phyloP scores from a whole-genome alignment of 2,797 vertebrate species.

The Heteromormyrus szaboi region DNA sequence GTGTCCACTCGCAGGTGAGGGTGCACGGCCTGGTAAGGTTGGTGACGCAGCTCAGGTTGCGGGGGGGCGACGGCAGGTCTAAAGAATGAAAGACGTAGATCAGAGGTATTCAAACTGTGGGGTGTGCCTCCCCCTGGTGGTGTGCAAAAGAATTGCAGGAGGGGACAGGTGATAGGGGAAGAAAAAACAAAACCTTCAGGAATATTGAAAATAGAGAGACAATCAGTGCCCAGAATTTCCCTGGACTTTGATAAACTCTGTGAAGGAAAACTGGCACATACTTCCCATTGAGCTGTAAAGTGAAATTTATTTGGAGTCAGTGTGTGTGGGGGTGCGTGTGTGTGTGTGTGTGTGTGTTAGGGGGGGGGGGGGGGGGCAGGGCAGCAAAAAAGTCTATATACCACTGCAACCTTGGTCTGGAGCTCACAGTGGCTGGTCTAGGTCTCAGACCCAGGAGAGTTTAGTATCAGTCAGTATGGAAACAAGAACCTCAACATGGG shows the following conservation, averaged over 20 bases:
- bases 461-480: no score
- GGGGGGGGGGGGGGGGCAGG: not conserved
- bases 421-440: no score
- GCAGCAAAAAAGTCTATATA: no score
- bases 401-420: no score
- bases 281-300: not conserved
- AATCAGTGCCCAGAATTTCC: not conserved
- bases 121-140: not conserved
- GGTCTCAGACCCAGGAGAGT: no score
- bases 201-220: not conserved
- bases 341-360: not conserved
- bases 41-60: conserved; percentile 74
- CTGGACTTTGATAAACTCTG: not conserved
- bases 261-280: not conserved
- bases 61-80: conserved; percentile 71
- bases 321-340: not conserved
- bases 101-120: not conserved
- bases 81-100: conserved; percentile 10
- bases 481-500: not conserved
- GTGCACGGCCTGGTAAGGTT: conserved; percentile 50
- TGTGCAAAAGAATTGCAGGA: not conserved
- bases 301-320: not conserved
- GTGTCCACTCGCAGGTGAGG: conserved; percentile 75
- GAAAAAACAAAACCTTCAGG: not conserved
- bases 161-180: not conserved